Evolutionary conservation across 2,888 invertebrate genomes (phyloP).

Genomic region (Lepas anatifera): DNA sequence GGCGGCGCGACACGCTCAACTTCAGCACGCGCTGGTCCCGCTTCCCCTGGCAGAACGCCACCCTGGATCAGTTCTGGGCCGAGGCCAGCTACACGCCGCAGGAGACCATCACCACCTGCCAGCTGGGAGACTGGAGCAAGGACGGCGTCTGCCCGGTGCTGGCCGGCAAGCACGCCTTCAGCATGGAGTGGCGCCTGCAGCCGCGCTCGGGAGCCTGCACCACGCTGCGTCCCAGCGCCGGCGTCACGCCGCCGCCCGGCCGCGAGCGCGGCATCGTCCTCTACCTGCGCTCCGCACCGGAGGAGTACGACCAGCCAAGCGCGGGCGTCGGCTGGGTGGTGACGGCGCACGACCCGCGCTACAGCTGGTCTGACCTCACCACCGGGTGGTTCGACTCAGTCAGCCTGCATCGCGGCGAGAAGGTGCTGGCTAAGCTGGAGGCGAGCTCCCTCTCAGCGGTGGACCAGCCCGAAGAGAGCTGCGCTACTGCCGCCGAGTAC

Average conservation of each 20-base stretch:
- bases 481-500: background rate
- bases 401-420: background rate
- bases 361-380: background rate
- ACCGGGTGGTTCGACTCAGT: background rate
- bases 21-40: background rate
- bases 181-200: background rate
- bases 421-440: constrained; percentile 7
- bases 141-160: background rate
- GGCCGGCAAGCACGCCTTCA: background rate
- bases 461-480: background rate
- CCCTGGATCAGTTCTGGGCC: background rate
- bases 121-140: background rate
- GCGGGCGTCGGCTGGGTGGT: background rate
- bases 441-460: background rate
- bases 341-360: background rate
- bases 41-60: background rate
- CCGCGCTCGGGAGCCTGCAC: background rate
- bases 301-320: background rate
- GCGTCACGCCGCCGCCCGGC: background rate
- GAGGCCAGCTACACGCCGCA: background rate
- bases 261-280: background rate
- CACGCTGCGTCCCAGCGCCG: background rate
- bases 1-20: background rate
- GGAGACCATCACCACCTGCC: constrained; percentile 1
- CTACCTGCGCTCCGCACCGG: background rate